Evolutionary conservation across 2,888 invertebrate genomes (phyloP), one percentile per base, ranked within the genome.

Genomic region (Drosophila multiciliata): DNA sequence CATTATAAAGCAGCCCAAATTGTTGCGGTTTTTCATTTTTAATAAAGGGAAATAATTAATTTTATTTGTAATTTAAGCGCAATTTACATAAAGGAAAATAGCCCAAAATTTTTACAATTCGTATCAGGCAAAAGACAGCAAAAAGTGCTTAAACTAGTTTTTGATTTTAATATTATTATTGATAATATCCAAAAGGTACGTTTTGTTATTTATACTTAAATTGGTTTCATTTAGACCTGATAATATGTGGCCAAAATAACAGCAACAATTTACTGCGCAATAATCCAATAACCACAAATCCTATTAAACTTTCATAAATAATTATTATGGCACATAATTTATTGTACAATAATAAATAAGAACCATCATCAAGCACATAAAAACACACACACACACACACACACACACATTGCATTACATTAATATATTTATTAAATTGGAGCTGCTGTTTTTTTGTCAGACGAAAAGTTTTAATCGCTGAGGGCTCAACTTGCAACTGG

Each of bases 281-380:
- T 69, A 73, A 38, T 58, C 58, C 36, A 48, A 52, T 55, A 54
- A 58, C 65, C 59, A 49, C 73, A 57, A 70, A 35, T 26, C 70
- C 60, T 52, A 68, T 70, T 73, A 40, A 66, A 63, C 70, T 79
- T 70, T 73, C 70, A 85, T 83, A 78, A 85, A 87, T 83, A 78
- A 86, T 83, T 81, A 82, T 77, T 55, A 86, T 83, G 78, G 74
- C 70, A 71, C 78, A 87, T 87, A 80, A 88, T 88, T 87, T 87
- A 87, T 87, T 73, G 78, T 73, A 70, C 78, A 76, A 59, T 38
- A 68, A 66, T 61, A 65, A 73, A 78, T 77, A 77, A 83, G 71
- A 83, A 78, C 82, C 82, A 82, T 75, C 78, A 80, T 62, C 70
- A 67, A 75, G 82, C 72, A 75, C 73, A 80, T 63, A 62, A 52